A percentile compares a stretch with the other conserved stretches of the same genome.
phyloP scores from a whole-genome alignment of 1,140 invertebrate genomes.

The Anastrepha obliqua region DNA sequence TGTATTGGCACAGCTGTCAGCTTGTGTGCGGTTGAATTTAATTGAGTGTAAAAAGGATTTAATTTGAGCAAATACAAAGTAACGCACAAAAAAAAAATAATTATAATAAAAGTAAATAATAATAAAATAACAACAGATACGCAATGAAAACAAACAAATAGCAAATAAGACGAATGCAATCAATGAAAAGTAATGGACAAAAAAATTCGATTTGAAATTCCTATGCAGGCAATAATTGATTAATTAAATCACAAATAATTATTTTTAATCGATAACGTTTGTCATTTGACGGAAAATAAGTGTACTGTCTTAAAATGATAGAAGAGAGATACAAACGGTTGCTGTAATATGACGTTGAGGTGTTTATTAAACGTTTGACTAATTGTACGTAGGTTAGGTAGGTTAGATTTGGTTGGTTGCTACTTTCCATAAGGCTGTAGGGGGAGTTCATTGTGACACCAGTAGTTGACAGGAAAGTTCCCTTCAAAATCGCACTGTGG shows the following conservation, averaged over 20 bases:
- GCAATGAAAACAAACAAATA: background rate
- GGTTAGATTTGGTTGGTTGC: no score
- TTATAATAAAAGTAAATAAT: background rate
- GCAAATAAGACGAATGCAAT: background rate
- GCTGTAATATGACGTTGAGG: no score
- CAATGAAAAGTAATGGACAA: background rate
- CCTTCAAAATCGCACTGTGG: no score
- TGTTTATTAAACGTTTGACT: no score
- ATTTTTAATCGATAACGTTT: conserved; percentile 10
- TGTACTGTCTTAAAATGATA: no score
- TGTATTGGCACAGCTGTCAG: conserved; percentile 42
- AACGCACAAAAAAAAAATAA: background rate
- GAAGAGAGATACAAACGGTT: no score
- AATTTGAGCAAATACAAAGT: conserved; percentile 32
- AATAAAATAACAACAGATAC: background rate
- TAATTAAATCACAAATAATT: conserved; percentile 22
- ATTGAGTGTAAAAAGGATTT: conserved; percentile 46
- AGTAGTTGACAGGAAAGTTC: no score
- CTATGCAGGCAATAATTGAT: background rate
- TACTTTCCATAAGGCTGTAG: no score
- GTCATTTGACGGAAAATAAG: conserved; percentile 1
- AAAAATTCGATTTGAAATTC: background rate
- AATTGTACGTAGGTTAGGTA: no score
- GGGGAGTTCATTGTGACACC: no score
- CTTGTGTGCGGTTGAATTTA: conserved; percentile 42